These are phyloP conservation scores for Peromyscus aztecus DNA, from an alignment of 2,797 vertebrate genomes.

Conservation along the genomic window DNA sequence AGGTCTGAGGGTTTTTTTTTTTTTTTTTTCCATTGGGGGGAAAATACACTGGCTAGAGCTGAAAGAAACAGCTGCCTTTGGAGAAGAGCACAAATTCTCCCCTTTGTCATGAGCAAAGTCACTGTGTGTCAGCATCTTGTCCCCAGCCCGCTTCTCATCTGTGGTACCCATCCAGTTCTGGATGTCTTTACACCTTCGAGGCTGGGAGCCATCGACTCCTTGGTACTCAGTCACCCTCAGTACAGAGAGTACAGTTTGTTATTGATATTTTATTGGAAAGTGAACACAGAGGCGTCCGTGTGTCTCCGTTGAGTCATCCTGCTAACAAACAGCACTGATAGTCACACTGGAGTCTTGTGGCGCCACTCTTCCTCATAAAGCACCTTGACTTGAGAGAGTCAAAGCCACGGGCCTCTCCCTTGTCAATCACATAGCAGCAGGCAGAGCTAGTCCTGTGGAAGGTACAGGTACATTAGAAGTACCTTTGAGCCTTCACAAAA, in stretches of 20 bases:
- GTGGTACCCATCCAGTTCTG: background rate
- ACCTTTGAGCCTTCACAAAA: background rate
- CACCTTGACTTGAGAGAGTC: background rate
- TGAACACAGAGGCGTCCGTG: background rate
- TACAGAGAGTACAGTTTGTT: background rate
- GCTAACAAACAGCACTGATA: background rate
- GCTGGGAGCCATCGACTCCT: background rate
- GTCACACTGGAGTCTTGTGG: background rate
- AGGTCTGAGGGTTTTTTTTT: slow-evolving; percentile 56
- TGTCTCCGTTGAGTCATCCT: background rate
- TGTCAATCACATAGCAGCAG: background rate
- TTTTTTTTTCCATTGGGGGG: slow-evolving; percentile 40
- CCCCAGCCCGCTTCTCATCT: background rate
- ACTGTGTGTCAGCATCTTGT: background rate
- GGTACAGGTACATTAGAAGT: background rate
- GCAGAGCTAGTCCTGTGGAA: background rate
- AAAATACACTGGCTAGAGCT: slow-evolving; percentile 36
- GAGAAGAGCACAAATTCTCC: background rate
- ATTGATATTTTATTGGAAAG: background rate
- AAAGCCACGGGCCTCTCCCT: background rate
- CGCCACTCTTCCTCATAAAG: background rate
- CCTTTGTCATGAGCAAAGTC: background rate
- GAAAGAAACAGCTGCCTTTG: slow-evolving; percentile 48
- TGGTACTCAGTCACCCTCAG: too few relatives aligned
- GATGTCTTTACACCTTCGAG: background rate